Percentiles rank a stretch among this genome's conserved stretches.
Evolutionary conservation across 2,797 vertebrate species (phyloP).

Genomic region (Lutjanus argentimaculatus): DNA sequence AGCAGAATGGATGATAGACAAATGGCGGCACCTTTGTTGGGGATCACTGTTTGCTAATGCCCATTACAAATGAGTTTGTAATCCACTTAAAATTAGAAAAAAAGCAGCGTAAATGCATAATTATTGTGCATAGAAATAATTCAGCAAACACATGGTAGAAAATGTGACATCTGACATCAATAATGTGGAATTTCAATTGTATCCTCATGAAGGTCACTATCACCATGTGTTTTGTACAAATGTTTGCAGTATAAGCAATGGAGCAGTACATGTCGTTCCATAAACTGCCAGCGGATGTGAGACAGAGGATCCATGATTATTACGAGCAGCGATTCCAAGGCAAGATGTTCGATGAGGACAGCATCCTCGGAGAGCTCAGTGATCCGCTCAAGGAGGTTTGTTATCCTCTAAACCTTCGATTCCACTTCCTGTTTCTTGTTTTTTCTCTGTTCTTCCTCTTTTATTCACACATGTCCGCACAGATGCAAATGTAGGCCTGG

Average conservation of each 20-base stretch:
- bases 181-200: conserved; percentile 9
- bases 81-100: conserved; percentile 70
- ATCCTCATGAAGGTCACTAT: conserved; percentile 34
- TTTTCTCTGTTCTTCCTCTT: neutral
- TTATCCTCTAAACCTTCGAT: neutral
- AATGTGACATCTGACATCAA: conserved; percentile 51
- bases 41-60: conserved; percentile 72
- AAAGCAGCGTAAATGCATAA: conserved; percentile 55
- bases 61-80: conserved; percentile 78
- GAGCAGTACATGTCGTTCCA: conserved; percentile 99
- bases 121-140: conserved; percentile 48
- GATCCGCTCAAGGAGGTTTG: conserved; percentile 95
- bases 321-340: conserved; percentile 97
- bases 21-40: conserved; percentile 69
- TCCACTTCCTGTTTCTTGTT: neutral
- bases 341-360: conserved; percentile 99
- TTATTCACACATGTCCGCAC: neutral
- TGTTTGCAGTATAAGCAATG: conserved; percentile 94
- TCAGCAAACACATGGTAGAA: conserved; percentile 58
- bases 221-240: conserved; percentile 43
- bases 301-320: conserved; percentile 96
- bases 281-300: conserved; percentile 94
- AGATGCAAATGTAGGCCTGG: neutral
- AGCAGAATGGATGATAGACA: conserved; percentile 66
- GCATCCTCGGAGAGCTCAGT: conserved; percentile 95